Conservation (phyloP, 2,113 vertebrate genomes). For the Ammospiza caudacuta region DNA sequence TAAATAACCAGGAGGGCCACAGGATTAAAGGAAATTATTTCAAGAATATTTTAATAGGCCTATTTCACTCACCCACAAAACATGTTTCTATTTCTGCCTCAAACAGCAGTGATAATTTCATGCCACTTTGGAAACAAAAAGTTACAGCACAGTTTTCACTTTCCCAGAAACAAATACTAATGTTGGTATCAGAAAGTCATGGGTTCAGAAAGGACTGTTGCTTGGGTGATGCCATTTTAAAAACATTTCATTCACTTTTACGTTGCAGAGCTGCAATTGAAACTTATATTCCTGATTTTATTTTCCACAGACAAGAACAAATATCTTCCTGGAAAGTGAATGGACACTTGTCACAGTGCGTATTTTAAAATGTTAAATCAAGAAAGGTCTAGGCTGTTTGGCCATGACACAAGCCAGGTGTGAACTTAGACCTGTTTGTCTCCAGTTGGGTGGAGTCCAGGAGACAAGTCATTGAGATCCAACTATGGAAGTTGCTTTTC, state of each 20-base stretch:
- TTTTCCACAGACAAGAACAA: background rate
- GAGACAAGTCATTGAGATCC: background rate
- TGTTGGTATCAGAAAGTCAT: background rate
- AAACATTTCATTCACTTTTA: background rate
- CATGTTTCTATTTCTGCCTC: background rate
- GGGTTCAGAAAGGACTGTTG: background rate
- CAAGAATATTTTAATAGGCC: background rate
- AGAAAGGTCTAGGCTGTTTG: background rate
- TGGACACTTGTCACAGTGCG: background rate
- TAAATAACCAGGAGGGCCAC: background rate
- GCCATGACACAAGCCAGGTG: background rate
- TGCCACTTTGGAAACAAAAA: background rate
- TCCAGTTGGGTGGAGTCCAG: background rate
- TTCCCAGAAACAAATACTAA: background rate
- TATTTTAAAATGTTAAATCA: background rate
- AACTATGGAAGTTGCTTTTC: background rate
- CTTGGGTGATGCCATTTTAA: background rate
- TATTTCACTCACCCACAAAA: background rate
- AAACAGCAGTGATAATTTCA: background rate
- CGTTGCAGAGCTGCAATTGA: background rate
- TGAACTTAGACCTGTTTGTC: background rate
- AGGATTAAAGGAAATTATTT: background rate
- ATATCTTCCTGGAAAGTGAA: background rate
- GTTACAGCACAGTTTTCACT: background rate
- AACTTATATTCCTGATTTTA: background rate